Evolutionary conservation across 2,113 vertebrate genomes (phyloP).

Genomic region (Grammomys dolichurus): DNA sequence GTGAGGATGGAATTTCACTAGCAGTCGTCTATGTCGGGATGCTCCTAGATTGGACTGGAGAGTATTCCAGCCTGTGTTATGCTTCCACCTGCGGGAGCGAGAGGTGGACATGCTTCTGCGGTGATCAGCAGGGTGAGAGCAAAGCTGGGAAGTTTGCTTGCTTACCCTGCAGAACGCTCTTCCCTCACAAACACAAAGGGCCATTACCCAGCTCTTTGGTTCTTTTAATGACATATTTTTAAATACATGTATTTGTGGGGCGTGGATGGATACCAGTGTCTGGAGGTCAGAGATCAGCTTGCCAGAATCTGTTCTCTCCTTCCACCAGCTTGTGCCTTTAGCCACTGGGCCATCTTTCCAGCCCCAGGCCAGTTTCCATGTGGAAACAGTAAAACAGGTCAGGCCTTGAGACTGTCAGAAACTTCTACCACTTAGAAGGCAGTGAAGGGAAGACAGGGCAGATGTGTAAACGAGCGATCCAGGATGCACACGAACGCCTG

Average conservation of each 20-base stretch:
- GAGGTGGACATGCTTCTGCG: not conserved
- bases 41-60: not conserved
- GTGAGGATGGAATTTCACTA: rapidly evolving
- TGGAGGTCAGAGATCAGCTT: not conserved
- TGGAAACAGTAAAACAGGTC: not conserved
- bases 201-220: not conserved
- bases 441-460: not conserved
- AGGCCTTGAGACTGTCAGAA: not conserved
- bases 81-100: not conserved
- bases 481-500: not conserved
- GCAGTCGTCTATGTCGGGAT: rapidly evolving
- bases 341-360: not conserved
- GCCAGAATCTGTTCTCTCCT: not conserved
- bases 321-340: too few relatives aligned
- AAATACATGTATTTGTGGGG: not conserved
- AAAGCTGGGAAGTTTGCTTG: not conserved
- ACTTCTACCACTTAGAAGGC: not conserved
- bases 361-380: not conserved
- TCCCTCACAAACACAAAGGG: not conserved
- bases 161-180: not conserved
- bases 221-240: not conserved
- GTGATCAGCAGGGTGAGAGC: not conserved
- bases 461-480: not conserved
- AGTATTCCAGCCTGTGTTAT: not conserved
- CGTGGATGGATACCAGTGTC: not conserved